Evolutionary conservation across 2,113 vertebrate genomes (phyloP).

Genomic region (Festucalex cinctus): DNA sequence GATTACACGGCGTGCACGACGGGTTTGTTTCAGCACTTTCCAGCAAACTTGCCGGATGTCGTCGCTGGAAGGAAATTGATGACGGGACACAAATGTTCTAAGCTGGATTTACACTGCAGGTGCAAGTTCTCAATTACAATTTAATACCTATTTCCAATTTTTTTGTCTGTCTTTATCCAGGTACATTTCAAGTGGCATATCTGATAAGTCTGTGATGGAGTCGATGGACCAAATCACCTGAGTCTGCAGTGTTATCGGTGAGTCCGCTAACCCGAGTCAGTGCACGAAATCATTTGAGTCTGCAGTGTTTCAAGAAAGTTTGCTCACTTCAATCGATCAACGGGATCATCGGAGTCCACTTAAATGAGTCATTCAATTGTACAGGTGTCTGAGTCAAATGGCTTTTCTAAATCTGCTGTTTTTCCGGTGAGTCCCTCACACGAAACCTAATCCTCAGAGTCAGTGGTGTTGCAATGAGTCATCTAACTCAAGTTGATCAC

Average conservation of each 20-base stretch:
- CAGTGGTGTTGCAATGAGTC: background rate
- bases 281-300: background rate
- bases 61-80: background rate
- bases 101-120: slow-evolving; percentile 4
- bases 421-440: too few species aligned
- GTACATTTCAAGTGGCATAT: background rate
- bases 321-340: too few species aligned
- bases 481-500: background rate
- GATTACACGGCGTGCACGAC: background rate
- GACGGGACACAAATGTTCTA: background rate
- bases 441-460: too few species aligned
- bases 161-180: background rate
- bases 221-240: background rate
- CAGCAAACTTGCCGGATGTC: background rate
- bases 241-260: background rate
- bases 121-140: background rate
- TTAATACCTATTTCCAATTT: background rate
- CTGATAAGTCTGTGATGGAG: background rate
- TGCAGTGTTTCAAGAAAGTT: background rate
- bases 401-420: too few species aligned
- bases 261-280: background rate
- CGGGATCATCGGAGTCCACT: too few species aligned
- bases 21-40: slow-evolving; percentile 3
- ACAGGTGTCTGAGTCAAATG: too few species aligned
- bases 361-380: too few species aligned